Evolutionary conservation across 2,888 invertebrate genomes (phyloP).

Genomic region (Agrochola lychnidis): DNA sequence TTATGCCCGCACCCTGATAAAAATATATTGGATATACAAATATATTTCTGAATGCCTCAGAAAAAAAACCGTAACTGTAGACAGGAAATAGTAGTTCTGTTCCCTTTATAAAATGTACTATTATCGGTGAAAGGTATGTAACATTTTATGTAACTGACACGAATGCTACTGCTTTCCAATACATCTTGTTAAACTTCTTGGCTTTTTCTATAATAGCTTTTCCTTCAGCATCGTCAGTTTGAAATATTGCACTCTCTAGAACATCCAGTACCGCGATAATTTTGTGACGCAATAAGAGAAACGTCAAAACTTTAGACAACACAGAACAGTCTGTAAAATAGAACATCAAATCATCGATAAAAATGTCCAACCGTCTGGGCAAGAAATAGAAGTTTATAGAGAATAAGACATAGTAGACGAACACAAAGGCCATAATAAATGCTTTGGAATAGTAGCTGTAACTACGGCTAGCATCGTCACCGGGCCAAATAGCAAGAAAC

Average conservation of each 20-base stretch:
- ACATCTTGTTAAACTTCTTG: constrained; percentile 72
- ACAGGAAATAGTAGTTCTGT: constrained; percentile 71
- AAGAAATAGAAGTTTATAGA: constrained; percentile 77
- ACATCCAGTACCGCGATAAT: constrained; percentile 69
- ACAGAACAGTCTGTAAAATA: constrained; percentile 76
- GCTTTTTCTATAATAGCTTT: constrained; percentile 70
- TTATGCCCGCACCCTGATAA: constrained; percentile 78
- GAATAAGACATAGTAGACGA: constrained; percentile 67
- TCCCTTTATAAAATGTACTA: constrained; percentile 70
- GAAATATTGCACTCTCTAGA: constrained; percentile 77
- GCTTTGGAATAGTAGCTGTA: constrained; percentile 71
- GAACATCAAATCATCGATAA: constrained; percentile 78
- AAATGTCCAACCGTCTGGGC: constrained; percentile 72
- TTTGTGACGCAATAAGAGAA: constrained; percentile 69
- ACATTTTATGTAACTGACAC: constrained; percentile 70
- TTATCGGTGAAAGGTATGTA: constrained; percentile 67
- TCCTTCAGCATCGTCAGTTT: constrained; percentile 69
- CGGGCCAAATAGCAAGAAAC: constrained; percentile 75
- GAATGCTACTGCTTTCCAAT: constrained; percentile 73
- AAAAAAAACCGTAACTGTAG: constrained; percentile 76
- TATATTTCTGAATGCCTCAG: constrained; percentile 67
- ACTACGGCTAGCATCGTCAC: constrained; percentile 46
- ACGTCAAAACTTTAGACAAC: constrained; percentile 75
- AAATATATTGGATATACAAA: constrained; percentile 76
- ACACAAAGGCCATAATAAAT: constrained; percentile 67